Percentiles rank a stretch among this genome's conserved stretches.
Conservation (phyloP, 2,797 vertebrate genomes). For the Chelon labrosus region DNA sequence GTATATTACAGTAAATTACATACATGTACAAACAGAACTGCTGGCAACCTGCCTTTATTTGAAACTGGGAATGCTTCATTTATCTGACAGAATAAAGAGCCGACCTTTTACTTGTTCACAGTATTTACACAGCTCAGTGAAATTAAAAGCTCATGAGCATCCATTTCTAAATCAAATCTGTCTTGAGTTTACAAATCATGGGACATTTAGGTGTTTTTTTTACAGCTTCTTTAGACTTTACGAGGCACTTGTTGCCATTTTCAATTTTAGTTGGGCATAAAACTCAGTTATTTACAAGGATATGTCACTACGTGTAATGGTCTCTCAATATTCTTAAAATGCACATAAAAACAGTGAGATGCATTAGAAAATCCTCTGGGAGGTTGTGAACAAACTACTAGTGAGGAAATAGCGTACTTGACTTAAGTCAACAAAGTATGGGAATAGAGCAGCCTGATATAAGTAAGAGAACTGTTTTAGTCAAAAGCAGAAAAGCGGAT, state of each 20-base stretch:
- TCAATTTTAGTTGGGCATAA: background rate
- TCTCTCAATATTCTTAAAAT: background rate
- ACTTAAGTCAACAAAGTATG: slow-evolving; percentile 7
- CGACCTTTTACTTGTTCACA: background rate
- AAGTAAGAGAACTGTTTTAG: too few species aligned
- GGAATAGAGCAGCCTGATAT: too few species aligned
- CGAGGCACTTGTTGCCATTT: background rate
- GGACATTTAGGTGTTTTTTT: background rate
- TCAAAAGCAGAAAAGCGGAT: too few species aligned
- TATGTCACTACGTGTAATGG: background rate
- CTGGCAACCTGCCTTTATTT: background rate
- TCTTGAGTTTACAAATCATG: background rate
- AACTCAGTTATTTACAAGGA: background rate
- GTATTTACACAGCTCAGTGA: background rate
- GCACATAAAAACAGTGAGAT: too few species aligned
- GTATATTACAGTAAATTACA: background rate
- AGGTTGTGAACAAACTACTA: too few species aligned
- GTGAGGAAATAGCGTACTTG: background rate
- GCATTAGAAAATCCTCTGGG: too few species aligned
- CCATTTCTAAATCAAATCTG: too few species aligned
- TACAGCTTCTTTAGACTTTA: background rate
- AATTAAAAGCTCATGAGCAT: background rate
- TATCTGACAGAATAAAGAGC: too few species aligned
- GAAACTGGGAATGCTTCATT: background rate
- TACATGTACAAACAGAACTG: background rate